phyloP scores from a whole-genome alignment of 2,888 invertebrate species.

The Hypsopygia costalis region DNA sequence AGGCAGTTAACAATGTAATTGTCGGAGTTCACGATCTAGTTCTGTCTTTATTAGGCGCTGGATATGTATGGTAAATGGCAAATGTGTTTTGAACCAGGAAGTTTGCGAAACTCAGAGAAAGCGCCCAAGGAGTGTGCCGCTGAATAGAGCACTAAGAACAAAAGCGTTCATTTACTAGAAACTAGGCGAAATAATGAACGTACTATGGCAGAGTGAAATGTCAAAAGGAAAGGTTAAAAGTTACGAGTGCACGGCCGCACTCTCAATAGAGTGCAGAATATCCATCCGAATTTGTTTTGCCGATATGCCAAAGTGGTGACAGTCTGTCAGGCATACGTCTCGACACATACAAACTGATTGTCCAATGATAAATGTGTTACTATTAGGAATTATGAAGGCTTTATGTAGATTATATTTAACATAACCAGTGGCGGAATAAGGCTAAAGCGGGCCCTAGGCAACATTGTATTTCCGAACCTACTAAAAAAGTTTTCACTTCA shows the following conservation, averaged over 20 bases:
- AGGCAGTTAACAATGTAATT: conserved; percentile 48
- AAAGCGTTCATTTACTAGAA: conserved; percentile 70
- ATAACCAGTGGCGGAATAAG: too few species aligned
- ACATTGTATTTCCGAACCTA: too few species aligned
- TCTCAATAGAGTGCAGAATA: conserved; percentile 20
- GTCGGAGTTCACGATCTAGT: conserved; percentile 47
- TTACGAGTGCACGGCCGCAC: conserved; percentile 47
- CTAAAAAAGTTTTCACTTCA: too few species aligned
- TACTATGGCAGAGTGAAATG: conserved; percentile 60
- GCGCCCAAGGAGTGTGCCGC: conserved; percentile 48
- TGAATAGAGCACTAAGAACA: conserved; percentile 61
- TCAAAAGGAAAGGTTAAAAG: conserved; percentile 73
- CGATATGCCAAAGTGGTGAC: conserved; percentile 5
- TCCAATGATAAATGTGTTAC: not conserved
- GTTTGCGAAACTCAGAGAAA: conserved; percentile 66
- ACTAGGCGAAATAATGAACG: conserved; percentile 66
- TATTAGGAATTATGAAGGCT: not conserved
- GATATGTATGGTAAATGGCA: conserved; percentile 61
- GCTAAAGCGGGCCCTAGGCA: too few species aligned
- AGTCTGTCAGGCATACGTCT: not conserved
- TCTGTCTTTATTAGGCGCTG: conserved; percentile 51
- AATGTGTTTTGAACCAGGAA: conserved; percentile 60
- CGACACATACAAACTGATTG: not conserved
- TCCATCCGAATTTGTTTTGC: conserved; percentile 14
- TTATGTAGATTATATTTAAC: too few species aligned